Evolutionary conservation across 35 echinoderm and acorn worm species (phyloP).

Genomic region (Apostichopus japonicus): DNA sequence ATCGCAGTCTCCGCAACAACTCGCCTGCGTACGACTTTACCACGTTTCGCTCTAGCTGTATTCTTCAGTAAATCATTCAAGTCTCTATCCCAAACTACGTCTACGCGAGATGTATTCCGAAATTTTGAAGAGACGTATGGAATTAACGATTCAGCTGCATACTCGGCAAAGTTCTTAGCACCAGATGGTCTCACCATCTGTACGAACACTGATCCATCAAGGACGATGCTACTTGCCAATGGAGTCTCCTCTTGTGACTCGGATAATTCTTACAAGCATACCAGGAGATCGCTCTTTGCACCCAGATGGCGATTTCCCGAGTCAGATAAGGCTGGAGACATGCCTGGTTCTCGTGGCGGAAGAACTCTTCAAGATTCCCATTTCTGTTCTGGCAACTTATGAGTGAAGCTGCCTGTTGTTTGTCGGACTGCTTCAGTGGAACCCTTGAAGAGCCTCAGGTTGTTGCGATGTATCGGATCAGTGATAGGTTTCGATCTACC

Average conservation of each 20-base stretch:
- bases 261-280: not conserved
- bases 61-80: not conserved
- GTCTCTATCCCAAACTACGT: not conserved
- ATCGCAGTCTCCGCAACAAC: constrained; percentile 32
- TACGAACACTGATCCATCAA: constrained; percentile 22
- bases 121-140: not conserved
- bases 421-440: not conserved
- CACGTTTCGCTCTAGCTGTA: constrained; percentile 56
- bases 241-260: not conserved
- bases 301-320: not conserved
- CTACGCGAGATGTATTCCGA: not conserved
- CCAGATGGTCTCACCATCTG: not conserved
- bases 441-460: not conserved
- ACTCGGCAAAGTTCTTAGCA: not conserved
- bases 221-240: not conserved
- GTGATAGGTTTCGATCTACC: not conserved
- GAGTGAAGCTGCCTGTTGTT: constrained; percentile 38
- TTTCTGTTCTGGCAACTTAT: constrained; percentile 16
- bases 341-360: constrained; percentile 43
- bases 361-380: constrained; percentile 47
- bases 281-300: not conserved
- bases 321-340: constrained; percentile 48
- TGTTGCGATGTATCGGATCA: not conserved
- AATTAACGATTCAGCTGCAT: not conserved
- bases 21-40: constrained; percentile 45